Evolutionary conservation across 2,113 vertebrate species (phyloP).

Genomic region (Passer montanus): DNA sequence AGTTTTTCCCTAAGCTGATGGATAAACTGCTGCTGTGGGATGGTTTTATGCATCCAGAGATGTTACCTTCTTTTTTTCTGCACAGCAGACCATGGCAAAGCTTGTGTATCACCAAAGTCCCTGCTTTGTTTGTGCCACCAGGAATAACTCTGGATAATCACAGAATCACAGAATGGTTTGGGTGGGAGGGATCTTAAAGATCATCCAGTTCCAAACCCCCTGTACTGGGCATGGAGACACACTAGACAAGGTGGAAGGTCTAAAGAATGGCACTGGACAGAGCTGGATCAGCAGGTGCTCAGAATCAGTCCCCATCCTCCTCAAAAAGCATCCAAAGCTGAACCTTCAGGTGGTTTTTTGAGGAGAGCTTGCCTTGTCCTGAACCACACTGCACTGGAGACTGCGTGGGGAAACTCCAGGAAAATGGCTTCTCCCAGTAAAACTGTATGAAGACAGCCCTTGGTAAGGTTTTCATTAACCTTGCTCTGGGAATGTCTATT

Average conservation of each 20-base stretch:
- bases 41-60: background rate
- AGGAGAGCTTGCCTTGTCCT: background rate
- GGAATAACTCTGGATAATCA: background rate
- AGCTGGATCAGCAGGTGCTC: background rate
- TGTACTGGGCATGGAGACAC: background rate
- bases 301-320: background rate
- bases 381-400: background rate
- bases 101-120: accelerated
- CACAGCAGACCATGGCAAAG: accelerated
- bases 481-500: background rate
- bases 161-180: background rate
- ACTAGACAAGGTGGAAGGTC: background rate
- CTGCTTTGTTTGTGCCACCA: background rate
- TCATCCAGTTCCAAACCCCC: background rate
- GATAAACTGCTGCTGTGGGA: background rate
- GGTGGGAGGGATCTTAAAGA: background rate
- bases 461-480: background rate
- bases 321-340: background rate
- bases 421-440: background rate
- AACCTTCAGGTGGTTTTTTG: background rate
- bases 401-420: background rate
- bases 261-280: background rate
- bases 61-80: background rate
- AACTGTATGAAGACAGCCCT: accelerated
- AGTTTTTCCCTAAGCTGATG: background rate